These are phyloP conservation scores for Istiophorus platypterus DNA, from an alignment of 2,113 vertebrate species.

Conservation along the genomic window DNA sequence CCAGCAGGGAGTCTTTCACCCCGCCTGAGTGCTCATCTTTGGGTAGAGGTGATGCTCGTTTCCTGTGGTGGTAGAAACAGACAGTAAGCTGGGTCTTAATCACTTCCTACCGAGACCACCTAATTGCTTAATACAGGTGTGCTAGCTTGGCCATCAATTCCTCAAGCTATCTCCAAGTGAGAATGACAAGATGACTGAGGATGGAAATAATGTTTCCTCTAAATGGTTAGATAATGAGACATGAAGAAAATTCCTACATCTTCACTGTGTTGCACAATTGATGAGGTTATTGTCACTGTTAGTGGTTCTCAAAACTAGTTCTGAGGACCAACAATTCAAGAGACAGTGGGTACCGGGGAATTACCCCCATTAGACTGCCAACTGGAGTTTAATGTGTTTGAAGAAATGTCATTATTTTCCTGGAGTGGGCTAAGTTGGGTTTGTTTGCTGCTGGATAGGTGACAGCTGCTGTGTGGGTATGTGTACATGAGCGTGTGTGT, in stretches of 20 bases:
- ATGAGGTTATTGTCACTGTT: constrained; percentile 64
- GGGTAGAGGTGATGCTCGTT: constrained; percentile 94
- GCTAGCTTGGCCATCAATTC: not conserved
- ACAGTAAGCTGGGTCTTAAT: constrained; percentile 30
- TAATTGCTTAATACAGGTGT: not conserved
- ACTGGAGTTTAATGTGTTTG: constrained; percentile 75
- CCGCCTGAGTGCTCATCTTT: constrained; percentile 96
- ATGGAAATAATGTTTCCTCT: constrained; percentile 30
- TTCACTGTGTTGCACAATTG: constrained; percentile 29
- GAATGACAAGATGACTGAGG: constrained; percentile 43
- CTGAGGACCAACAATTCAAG: constrained; percentile 44
- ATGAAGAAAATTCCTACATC: constrained; percentile 10
- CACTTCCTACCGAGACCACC: not conserved
- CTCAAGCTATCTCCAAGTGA: constrained; percentile 23
- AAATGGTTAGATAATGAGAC: constrained; percentile 2
- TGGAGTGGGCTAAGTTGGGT: constrained; percentile 66
- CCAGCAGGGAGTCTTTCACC: constrained; percentile 95
- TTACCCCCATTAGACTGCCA: constrained; percentile 59
- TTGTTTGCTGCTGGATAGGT: constrained; percentile 70
- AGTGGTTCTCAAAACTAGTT: constrained; percentile 61
- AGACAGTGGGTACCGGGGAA: constrained; percentile 44
- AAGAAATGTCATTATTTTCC: constrained; percentile 71
- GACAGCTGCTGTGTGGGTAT: constrained; percentile 76
- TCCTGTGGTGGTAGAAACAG: constrained; percentile 86
- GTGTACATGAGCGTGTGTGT: constrained; percentile 50